These are phyloP conservation scores for Metopolophium dirhodum DNA, from an alignment of 1,140 invertebrate genomes.

Conservation along the genomic window DNA sequence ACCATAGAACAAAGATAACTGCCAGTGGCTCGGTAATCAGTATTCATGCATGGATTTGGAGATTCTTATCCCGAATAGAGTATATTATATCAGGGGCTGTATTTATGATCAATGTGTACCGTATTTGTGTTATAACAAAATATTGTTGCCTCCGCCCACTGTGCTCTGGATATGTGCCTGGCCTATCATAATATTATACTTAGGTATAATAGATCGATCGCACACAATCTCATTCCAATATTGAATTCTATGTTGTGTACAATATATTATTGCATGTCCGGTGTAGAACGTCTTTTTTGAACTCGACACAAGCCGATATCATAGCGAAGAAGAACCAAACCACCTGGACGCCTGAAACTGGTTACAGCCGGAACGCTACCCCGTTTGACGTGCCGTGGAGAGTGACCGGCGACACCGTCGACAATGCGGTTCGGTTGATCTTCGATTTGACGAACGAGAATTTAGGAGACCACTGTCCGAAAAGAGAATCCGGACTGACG, in stretches of 20 bases:
- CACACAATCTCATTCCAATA: not conserved
- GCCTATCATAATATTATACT: no score
- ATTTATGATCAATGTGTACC: no score
- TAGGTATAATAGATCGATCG: not conserved
- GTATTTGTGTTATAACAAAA: no score
- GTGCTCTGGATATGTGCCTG: no score
- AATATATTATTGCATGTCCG: not conserved
- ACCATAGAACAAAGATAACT: no score
- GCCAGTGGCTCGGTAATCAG: no score
- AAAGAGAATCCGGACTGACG: conserved; percentile 45
- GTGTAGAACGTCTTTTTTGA: conserved; percentile 10
- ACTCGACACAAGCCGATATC: not conserved
- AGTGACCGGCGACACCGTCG: conserved; percentile 42
- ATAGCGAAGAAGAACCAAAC: conserved; percentile 26
- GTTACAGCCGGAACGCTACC: not conserved
- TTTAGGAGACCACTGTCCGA: conserved; percentile 22
- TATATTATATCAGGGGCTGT: no score
- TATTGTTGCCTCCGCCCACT: no score
- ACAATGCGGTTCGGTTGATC: conserved; percentile 47
- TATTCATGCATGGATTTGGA: no score
- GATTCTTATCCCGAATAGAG: no score
- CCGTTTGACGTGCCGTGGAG: conserved; percentile 55
- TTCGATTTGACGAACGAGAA: conserved; percentile 31
- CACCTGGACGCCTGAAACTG: conserved; percentile 26
- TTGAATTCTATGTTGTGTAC: not conserved